Conservation (phyloP, 2,113 vertebrate genomes). For the Catharus bicknelli region DNA sequence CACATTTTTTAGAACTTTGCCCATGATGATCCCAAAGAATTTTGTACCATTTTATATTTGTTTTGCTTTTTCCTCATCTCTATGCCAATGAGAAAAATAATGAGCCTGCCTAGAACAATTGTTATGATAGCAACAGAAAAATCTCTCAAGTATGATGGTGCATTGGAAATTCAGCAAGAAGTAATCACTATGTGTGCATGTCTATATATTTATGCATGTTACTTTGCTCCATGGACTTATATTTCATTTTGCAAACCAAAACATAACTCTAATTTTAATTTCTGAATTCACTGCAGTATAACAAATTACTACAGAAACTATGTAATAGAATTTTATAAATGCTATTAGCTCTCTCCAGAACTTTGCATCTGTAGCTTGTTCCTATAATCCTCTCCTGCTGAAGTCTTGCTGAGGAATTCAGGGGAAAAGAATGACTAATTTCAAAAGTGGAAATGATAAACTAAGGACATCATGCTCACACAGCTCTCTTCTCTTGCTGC, state of each 20-base stretch:
- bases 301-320: not conserved
- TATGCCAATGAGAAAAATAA: constrained; percentile 2
- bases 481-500: not conserved
- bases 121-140: not conserved
- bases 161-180: not conserved
- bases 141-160: not conserved
- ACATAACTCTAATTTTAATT: not conserved
- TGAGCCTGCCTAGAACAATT: not conserved
- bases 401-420: not conserved
- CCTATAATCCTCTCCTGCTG: not conserved
- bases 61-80: not conserved
- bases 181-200: not conserved
- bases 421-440: not conserved
- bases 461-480: not conserved
- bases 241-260: not conserved
- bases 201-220: not conserved
- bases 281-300: not conserved
- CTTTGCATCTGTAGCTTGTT: not conserved
- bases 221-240: not conserved
- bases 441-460: not conserved
- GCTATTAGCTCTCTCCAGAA: not conserved
- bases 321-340: not conserved
- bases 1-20: not conserved
- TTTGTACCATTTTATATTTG: not conserved
- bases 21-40: not conserved